Conservation (phyloP, 2,888 invertebrate species). For the Drosophila heteroneura region DNA sequence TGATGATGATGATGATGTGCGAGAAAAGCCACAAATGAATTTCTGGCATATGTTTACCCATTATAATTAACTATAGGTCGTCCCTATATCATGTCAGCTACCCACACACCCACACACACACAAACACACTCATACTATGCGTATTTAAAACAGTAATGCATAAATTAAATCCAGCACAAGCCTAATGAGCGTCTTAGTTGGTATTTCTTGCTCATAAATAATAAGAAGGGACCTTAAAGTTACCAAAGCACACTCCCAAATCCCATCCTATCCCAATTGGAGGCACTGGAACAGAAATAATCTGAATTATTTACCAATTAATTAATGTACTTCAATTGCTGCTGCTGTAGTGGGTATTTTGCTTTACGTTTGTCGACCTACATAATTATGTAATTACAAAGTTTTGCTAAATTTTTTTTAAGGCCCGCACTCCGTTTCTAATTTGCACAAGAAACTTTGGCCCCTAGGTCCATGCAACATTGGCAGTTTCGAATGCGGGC, state of each 20-base stretch:
- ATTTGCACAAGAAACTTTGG: constrained; percentile 47
- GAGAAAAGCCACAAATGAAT: constrained; percentile 52
- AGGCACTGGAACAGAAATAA: constrained; percentile 20
- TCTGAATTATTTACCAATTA: constrained; percentile 76
- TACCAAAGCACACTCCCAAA: background rate
- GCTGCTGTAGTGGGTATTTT: background rate
- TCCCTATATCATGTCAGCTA: background rate
- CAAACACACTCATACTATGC: background rate
- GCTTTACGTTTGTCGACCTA: constrained; percentile 69
- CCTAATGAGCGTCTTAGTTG: constrained; percentile 34
- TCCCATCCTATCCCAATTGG: background rate
- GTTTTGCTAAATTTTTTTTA: constrained; percentile 38
- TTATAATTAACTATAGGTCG: constrained; percentile 54
- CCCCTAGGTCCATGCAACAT: constrained; percentile 57
- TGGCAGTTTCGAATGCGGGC: constrained; percentile 73
- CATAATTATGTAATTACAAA: constrained; percentile 79
- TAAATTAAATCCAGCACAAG: constrained; percentile 53
- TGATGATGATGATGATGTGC: constrained; percentile 29
- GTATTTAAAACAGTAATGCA: constrained; percentile 50
- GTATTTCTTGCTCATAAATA: constrained; percentile 28
- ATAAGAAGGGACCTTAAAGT: constrained; percentile 6
- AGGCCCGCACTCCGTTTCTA: constrained; percentile 19
- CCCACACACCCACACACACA: no score
- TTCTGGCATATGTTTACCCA: constrained; percentile 45
- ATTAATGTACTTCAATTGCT: constrained; percentile 78